phyloP scores from a whole-genome alignment of 2,888 invertebrate species.

The Philereme vetulata region DNA sequence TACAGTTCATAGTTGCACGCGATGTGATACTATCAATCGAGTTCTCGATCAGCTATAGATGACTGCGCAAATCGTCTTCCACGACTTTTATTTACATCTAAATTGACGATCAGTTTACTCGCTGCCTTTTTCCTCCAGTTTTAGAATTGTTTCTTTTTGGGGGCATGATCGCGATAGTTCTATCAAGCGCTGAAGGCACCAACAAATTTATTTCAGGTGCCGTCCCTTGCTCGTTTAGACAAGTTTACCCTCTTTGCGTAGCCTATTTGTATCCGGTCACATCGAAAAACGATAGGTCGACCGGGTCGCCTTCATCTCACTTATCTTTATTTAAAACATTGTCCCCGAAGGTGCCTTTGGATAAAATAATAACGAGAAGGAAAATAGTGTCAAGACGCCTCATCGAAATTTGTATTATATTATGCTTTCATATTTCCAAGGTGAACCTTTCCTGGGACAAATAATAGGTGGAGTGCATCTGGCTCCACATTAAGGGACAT shows the following conservation, averaged over 20 bases:
- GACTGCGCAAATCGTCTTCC: background rate
- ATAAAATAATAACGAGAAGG: constrained; percentile 59
- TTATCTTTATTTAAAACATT: constrained; percentile 73
- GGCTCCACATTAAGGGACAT: constrained; percentile 79
- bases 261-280: constrained; percentile 40
- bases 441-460: constrained; percentile 71
- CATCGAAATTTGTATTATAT: constrained; percentile 73
- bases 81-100: background rate
- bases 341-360: constrained; percentile 66
- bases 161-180: constrained; percentile 19
- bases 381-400: constrained; percentile 59
- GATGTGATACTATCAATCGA: constrained; percentile 5
- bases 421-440: constrained; percentile 65
- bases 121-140: background rate
- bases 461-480: constrained; percentile 80
- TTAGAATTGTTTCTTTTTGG: constrained; percentile 12
- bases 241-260: constrained; percentile 40
- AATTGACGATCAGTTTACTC: background rate
- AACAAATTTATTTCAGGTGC: constrained; percentile 29
- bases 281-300: constrained; percentile 52
- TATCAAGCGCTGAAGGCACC: constrained; percentile 20
- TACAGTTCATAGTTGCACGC: constrained; percentile 17
- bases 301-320: constrained; percentile 49
- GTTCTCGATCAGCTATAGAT: background rate
- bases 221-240: constrained; percentile 41